phyloP scores from a whole-genome alignment of 2,113 vertebrate genomes.

The Grus americana region DNA sequence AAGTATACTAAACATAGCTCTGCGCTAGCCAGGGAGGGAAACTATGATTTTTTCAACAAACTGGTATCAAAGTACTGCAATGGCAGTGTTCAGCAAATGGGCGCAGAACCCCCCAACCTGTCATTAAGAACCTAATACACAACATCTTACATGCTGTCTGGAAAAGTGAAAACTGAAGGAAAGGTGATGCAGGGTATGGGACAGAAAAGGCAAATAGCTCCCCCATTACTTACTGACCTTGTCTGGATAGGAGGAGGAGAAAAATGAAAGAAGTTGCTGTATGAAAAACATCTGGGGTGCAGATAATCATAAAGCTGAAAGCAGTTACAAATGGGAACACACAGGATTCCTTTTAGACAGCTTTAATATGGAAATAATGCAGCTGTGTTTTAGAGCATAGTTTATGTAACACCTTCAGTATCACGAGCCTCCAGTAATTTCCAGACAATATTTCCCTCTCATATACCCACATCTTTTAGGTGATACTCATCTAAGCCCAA shows the following conservation, averaged over 20 bases:
- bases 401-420: background rate
- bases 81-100: background rate
- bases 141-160: background rate
- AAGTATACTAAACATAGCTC: background rate
- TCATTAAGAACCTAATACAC: background rate
- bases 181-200: background rate
- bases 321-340: background rate
- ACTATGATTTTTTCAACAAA: background rate
- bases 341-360: slow-evolving; percentile 9
- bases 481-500: background rate
- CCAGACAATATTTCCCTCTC: background rate
- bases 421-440: background rate
- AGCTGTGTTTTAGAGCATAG: background rate
- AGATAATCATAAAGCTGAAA: background rate
- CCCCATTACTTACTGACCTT: background rate
- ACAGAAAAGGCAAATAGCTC: background rate
- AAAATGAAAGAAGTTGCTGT: background rate
- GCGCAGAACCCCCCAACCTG: background rate
- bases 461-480: background rate
- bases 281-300: background rate
- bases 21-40: background rate
- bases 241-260: background rate
- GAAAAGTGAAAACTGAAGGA: background rate
- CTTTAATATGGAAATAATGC: background rate
- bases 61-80: background rate